Conservation (phyloP, 2,797 vertebrate species). For the Cichlasoma orientale region DNA sequence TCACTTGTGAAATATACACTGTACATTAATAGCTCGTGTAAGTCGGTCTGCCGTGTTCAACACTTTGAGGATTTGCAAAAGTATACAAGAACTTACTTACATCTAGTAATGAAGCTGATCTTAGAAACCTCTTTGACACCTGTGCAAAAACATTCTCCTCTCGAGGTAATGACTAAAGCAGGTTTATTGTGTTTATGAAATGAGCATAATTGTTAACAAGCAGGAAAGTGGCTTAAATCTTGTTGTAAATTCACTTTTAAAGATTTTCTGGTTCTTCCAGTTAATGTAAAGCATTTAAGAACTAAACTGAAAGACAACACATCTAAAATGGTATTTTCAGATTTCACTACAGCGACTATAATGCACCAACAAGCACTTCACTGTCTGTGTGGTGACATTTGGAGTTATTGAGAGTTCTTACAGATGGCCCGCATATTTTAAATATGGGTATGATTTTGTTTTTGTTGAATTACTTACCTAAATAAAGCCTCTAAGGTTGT, state of each 20-base stretch:
- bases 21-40: conserved; percentile 54
- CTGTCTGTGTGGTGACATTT: not conserved
- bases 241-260: not conserved
- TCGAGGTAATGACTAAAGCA: conserved; percentile 38
- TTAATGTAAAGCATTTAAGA: not conserved
- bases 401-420: not conserved
- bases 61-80: conserved; percentile 63
- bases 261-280: not conserved
- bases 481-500: not conserved
- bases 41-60: conserved; percentile 37
- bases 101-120: conserved; percentile 36
- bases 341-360: not conserved
- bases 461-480: not conserved
- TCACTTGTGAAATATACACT: conserved; percentile 58
- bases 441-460: not conserved
- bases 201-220: not conserved
- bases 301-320: not conserved
- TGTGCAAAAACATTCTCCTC: conserved; percentile 50
- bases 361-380: conserved; percentile 1
- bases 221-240: not conserved
- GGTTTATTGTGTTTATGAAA: conserved; percentile 3
- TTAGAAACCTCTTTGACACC: conserved; percentile 29
- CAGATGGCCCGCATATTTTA: not conserved
- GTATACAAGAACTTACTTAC: conserved; percentile 67
- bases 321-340: not conserved